Base-by-base conservation (phyloP, 1,140 invertebrate genomes). In the Metopolophium dirhodum region DNA sequence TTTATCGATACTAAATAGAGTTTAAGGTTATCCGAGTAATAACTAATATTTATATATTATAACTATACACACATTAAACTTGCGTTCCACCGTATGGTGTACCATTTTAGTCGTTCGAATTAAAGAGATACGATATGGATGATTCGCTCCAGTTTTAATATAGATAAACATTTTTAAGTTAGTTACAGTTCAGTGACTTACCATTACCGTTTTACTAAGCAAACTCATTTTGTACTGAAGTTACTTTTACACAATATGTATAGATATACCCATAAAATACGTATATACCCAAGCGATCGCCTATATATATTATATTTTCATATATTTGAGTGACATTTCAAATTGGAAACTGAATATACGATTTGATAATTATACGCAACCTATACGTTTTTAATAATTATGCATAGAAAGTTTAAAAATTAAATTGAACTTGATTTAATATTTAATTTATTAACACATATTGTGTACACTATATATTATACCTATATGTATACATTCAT, bases 141-240 rank as follows among this genome's bases (percentile, higher is more conserved):
- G n/a, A 77, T 77, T 77, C 6, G 14, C 61, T 77, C n/a, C 61
- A 77, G 6, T n/a, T 68, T 77, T 77, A n/a, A 61, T 22, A n/a
- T 77, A n/a, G 2, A 77, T 0, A 77, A n/a, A 77, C 18, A 23
- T n/a, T 77, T 18, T 77, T 68, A n/a, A 68, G 4, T 68, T n/a
- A 68, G 61, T 77, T 77, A 77, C 61, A 77, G 61, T 77, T 77
- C n/a, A 77, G 61, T 77, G n/a, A 77, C n/a, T 77, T n/a, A n/a
- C 11, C 30, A 77, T 77, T 77, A 20, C n/a, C 61, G 7, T 77
- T 18, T 14, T 77, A 77, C 30, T 77, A 77, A 77, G n/a, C 61
- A 68, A 14, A 68, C 9, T n/a, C 30, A 77, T 77, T 8, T 77
- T 77, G 1, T 77, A n/a, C 30, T 77, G 14, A 77, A 77, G 61